Percentiles rank a stretch among this genome's conserved stretches.
Evolutionary conservation across 1,140 invertebrate species (phyloP).

Genomic region (Galleria mellonella): DNA sequence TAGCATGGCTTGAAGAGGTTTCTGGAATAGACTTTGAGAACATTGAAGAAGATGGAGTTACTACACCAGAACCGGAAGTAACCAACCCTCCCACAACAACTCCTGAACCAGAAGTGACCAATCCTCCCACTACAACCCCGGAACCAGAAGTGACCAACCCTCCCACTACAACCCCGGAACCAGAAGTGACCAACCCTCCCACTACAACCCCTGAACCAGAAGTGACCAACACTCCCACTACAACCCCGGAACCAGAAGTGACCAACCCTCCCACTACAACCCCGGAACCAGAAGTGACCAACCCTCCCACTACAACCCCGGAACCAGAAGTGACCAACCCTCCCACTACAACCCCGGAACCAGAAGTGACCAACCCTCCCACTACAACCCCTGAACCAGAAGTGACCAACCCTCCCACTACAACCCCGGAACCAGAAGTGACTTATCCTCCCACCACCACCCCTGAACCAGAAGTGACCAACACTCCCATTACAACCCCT

Average conservation of each 20-base stretch:
- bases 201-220: constrained; percentile 1
- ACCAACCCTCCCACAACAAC: constrained; percentile 2
- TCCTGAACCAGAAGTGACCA: constrained; percentile 7
- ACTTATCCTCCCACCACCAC: too few species aligned
- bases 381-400: too few species aligned
- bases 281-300: not conserved
- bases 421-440: constrained; percentile 1
- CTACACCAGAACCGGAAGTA: not conserved
- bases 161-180: constrained; percentile 6
- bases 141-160: not conserved
- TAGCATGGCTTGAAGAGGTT: constrained; percentile 33
- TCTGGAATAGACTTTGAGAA: constrained; percentile 50
- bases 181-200: constrained; percentile 5
- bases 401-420: too few species aligned
- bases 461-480: too few species aligned
- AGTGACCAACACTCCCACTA: not conserved
- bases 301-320: constrained; percentile 2
- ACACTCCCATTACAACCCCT: too few species aligned
- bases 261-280: constrained; percentile 6
- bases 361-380: too few species aligned
- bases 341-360: constrained; percentile 7
- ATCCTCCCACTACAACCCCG: constrained; percentile 4
- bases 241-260: constrained; percentile 8
- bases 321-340: constrained; percentile 8
- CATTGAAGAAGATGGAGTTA: constrained; percentile 28